These are phyloP conservation scores for Meriones unguiculatus DNA, from an alignment of 2,113 vertebrate species.

Conservation along the genomic window DNA sequence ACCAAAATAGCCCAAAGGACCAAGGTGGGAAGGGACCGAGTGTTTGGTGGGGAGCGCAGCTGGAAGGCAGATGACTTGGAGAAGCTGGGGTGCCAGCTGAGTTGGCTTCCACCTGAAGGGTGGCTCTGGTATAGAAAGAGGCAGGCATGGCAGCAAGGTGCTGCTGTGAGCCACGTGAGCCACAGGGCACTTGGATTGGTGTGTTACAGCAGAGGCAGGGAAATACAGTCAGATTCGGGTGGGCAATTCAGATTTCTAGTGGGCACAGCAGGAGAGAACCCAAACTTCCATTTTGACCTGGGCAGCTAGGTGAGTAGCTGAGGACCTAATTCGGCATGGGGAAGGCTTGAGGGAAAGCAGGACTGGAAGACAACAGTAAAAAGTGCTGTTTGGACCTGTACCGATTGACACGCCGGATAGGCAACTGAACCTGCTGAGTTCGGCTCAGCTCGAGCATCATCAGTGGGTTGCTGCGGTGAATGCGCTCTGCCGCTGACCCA, in stretches of 20 bases:
- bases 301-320: background rate
- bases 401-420: background rate
- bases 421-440: background rate
- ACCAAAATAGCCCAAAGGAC: background rate
- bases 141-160: background rate
- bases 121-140: background rate
- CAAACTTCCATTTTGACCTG: background rate
- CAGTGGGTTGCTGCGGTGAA: fast-evolving
- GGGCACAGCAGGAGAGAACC: background rate
- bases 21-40: background rate
- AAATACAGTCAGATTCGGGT: background rate
- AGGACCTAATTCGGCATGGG: background rate
- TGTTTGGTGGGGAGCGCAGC: background rate
- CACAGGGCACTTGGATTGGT: background rate
- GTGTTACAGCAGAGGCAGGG: background rate
- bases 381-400: background rate
- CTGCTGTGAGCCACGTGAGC: background rate
- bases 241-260: too few relatives aligned
- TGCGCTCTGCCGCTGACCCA: background rate
- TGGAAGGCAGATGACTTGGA: background rate
- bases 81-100: background rate
- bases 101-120: background rate
- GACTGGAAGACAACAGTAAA: background rate
- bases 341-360: background rate
- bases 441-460: too few relatives aligned